Base-by-base conservation (phyloP, 2,797 vertebrate species). In the Chaunax sp. region DNA sequence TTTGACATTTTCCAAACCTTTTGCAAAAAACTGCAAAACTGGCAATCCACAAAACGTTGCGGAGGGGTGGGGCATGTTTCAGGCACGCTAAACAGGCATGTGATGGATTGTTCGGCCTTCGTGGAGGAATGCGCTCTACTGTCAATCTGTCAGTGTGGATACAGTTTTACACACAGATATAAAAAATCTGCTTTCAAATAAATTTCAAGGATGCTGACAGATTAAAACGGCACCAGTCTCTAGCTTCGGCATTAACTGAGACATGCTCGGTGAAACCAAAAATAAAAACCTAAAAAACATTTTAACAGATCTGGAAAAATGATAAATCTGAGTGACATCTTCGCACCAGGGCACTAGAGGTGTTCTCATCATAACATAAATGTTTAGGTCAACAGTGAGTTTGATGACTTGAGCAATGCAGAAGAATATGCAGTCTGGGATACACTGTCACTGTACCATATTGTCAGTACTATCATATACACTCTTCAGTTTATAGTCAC, bases 161-260 rank as follows among this genome's bases (percentile, higher is more conserved):
- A 6, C 59, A 55, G 37, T 26, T 13, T 43, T n/a, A 23, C n/a
- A 46, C 38, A 9, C 14, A n/a, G 18, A 55, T n/a, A 45, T 15
- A 47, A 13, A 35, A 78, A 60, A 20, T 28, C 61, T 47, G 3
- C 25, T 4, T 15, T 44, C 7, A 5, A 5, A 20, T 67, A 30
- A 0, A 25, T 52, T 30, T 58, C 54, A 54, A 64, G 11, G 4
- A 16, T 6, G 47, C 19, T 64, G 64, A 75, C 61, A 52, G 69
- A 77, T 18, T 41, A 28, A 54, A 43, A 16, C 1, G n/a, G n/a
- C 55, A 41, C 18, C 5, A 13, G 38, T 14, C 2, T 37, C 30
- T 35, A 14, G 30, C 26, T 78, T 78, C 65, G 77, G 75, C 63
- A 77, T 73, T 53, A 81, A 82, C 81, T 35, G 58, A 72, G 68